These are phyloP conservation scores for Pteria penguin DNA, from an alignment of 2,888 invertebrate genomes.

Conservation along the genomic window DNA sequence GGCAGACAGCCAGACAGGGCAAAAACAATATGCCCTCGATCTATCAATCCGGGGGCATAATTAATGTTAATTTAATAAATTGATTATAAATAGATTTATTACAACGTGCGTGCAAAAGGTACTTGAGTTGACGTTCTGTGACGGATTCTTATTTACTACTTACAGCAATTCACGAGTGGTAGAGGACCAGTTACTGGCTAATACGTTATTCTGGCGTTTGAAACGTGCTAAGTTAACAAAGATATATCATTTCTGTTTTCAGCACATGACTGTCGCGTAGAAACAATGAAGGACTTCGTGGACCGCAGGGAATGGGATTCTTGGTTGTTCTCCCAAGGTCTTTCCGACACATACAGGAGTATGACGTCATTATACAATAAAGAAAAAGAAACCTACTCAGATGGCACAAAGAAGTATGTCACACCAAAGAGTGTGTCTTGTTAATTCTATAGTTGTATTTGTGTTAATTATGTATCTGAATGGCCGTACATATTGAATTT, in stretches of 20 bases:
- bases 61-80: not conserved
- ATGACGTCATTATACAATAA: slow-evolving; percentile 61
- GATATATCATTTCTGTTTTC: slow-evolving; percentile 37
- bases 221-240: too few relatives aligned
- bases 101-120: not conserved
- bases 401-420: slow-evolving; percentile 47
- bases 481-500: too few relatives aligned
- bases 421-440: slow-evolving; percentile 10
- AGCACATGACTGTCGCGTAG: slow-evolving; percentile 75
- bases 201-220: too few relatives aligned
- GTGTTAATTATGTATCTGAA: too few relatives aligned
- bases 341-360: slow-evolving; percentile 66
- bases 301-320: slow-evolving; percentile 71
- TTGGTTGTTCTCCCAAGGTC: slow-evolving; percentile 69
- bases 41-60: too few relatives aligned
- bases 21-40: too few relatives aligned
- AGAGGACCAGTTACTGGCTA: too few relatives aligned
- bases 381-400: slow-evolving; percentile 50
- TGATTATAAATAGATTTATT: not conserved
- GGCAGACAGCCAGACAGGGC: too few relatives aligned
- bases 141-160: too few relatives aligned
- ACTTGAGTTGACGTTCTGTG: too few relatives aligned
- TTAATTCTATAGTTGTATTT: not conserved
- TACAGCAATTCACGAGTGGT: too few relatives aligned
- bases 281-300: slow-evolving; percentile 62